Percentiles rank a stretch among this genome's conserved stretches.
Evolutionary conservation across 1,140 invertebrate species (phyloP).

Genomic region (Lucilia cuprina): DNA sequence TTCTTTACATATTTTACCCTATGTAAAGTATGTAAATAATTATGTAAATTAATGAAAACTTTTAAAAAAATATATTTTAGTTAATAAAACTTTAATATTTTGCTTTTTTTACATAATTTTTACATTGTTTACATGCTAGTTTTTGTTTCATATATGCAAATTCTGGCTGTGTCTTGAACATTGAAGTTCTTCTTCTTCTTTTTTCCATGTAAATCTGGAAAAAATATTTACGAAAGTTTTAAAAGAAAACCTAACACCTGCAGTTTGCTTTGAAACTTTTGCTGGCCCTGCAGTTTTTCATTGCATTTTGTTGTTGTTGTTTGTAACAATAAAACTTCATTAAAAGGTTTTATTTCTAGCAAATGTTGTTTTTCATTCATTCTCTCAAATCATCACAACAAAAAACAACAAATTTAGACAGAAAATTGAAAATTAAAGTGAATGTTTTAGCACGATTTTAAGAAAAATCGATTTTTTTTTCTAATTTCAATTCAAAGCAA

Average conservation of each 20-base stretch:
- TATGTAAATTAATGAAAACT: too few relatives aligned
- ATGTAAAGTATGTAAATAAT: too few relatives aligned
- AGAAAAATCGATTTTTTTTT: background rate
- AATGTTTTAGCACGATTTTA: slow-evolving; percentile 28
- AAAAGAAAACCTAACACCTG: slow-evolving; percentile 9
- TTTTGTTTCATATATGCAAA: too few relatives aligned
- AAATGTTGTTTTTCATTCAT: background rate
- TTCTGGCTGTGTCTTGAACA: background rate
- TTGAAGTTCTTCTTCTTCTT: background rate
- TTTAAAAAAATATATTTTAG: too few relatives aligned
- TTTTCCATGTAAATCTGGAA: background rate
- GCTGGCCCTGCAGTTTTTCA: background rate
- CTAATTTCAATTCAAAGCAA: background rate
- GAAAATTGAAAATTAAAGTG: slow-evolving; percentile 22
- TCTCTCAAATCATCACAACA: too few relatives aligned
- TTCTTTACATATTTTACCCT: too few relatives aligned
- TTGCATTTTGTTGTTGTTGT: background rate
- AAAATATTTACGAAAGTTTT: too few relatives aligned
- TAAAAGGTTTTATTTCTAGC: slow-evolving; percentile 10
- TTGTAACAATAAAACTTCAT: background rate
- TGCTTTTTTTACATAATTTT: too few relatives aligned
- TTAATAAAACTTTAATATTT: too few relatives aligned
- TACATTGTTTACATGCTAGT: too few relatives aligned
- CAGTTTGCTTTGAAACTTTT: background rate
- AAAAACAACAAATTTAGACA: background rate